Conservation (phyloP, 2,797 vertebrate genomes). For the Acropternis orthonyx region DNA sequence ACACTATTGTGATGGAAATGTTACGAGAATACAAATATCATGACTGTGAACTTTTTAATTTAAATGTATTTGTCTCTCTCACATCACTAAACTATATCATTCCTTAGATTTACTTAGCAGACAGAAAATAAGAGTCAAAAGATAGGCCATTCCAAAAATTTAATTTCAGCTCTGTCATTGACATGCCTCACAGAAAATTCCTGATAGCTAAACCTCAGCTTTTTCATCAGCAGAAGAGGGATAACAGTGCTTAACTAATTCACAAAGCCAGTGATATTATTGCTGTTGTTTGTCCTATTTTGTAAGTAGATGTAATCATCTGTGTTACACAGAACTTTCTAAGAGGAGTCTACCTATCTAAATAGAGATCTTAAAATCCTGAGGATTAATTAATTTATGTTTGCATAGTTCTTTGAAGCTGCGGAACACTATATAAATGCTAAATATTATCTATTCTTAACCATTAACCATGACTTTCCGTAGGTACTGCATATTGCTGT, state of each 20-base stretch:
- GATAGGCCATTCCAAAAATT: neutral
- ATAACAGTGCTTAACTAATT: constrained; percentile 14
- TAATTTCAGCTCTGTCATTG: neutral
- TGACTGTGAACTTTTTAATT: neutral
- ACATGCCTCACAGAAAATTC: neutral
- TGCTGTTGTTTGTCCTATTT: constrained; percentile 39
- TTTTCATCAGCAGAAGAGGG: neutral
- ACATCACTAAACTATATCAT: neutral
- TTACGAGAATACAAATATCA: neutral
- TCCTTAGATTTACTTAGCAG: neutral
- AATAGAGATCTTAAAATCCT: constrained; percentile 37
- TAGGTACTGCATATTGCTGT: neutral
- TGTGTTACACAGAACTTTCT: neutral
- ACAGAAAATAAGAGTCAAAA: neutral
- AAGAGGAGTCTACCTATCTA: neutral
- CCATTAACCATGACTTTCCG: neutral
- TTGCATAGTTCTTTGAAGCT: constrained; percentile 31
- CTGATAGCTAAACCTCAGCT: neutral
- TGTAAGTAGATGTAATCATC: neutral
- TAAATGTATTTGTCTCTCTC: neutral
- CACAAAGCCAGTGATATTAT: neutral
- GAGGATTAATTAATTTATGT: constrained; percentile 41
- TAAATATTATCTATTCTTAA: constrained; percentile 20
- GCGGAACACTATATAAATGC: neutral
- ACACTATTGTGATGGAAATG: neutral